Conservation (phyloP, 1,140 invertebrate genomes). For the Lasaia peninsularis region DNA sequence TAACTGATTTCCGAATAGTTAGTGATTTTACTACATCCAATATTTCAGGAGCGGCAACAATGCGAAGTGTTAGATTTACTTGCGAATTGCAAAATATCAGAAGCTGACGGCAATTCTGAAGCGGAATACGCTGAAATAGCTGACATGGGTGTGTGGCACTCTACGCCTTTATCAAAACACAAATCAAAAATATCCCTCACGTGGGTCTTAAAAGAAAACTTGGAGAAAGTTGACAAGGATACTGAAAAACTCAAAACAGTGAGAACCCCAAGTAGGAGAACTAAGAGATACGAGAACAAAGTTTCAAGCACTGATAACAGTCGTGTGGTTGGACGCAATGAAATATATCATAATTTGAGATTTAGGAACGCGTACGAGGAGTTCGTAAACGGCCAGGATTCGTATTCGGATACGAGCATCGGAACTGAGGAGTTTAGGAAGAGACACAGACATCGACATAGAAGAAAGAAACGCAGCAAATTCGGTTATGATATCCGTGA, state of each 20-base stretch:
- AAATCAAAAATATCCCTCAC: conserved; percentile 84
- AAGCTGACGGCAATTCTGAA: conserved; percentile 38
- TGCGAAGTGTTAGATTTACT: conserved; percentile 60
- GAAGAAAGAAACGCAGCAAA: conserved; percentile 58
- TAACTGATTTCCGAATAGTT: no score
- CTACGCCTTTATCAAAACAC: conserved; percentile 68
- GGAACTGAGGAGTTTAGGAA: conserved; percentile 49
- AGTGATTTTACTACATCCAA: no score
- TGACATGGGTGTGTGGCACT: conserved; percentile 73
- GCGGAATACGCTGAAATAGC: conserved; percentile 59
- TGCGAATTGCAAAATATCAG: conserved; percentile 54
- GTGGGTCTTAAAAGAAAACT: conserved; percentile 82
- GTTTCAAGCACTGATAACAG: background rate
- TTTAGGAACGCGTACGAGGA: conserved; percentile 60
- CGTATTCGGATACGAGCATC: conserved; percentile 54
- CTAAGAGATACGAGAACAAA: background rate
- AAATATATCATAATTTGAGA: conserved; percentile 58
- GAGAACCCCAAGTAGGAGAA: background rate
- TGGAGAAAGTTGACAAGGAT: conserved; percentile 46
- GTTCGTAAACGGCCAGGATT: conserved; percentile 46
- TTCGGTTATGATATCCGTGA: conserved; percentile 88
- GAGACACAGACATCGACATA: conserved; percentile 55
- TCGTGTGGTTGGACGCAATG: conserved; percentile 56
- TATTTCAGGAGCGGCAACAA: conserved; percentile 28
- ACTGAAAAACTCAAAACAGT: conserved; percentile 20